A percentile compares a stretch with the other conserved stretches of the same genome.
Evolutionary conservation across 2,888 invertebrate species (phyloP).

Genomic region (Lithophane semibrunnea): DNA sequence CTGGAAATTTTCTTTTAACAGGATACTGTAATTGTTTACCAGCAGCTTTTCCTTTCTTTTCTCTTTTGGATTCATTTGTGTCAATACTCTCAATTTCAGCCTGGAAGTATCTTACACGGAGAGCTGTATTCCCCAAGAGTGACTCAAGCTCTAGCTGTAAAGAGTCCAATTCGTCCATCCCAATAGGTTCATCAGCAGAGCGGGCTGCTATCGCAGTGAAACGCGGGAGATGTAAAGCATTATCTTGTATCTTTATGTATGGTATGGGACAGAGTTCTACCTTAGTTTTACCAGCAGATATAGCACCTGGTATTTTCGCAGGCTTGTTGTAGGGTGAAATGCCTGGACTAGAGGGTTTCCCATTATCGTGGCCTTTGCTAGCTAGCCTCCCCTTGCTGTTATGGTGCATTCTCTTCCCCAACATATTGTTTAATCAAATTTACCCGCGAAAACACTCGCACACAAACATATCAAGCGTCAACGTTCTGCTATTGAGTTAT

Average conservation of each 20-base stretch:
- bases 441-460: conserved; percentile 80
- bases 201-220: conserved; percentile 92
- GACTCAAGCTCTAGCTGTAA: conserved; percentile 97
- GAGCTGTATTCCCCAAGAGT: conserved; percentile 95
- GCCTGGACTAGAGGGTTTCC: conserved; percentile 89
- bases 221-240: conserved; percentile 92
- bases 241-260: conserved; percentile 93
- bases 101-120: conserved; percentile 94
- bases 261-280: conserved; percentile 90
- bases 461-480: conserved; percentile 67
- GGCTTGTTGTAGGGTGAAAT: conserved; percentile 87
- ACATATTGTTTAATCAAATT: conserved; percentile 83
- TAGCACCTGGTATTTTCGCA: conserved; percentile 84
- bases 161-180: conserved; percentile 96
- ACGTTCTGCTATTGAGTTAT: conserved; percentile 22
- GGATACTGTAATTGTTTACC: conserved; percentile 89
- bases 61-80: conserved; percentile 88
- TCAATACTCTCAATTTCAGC: conserved; percentile 93
- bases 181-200: conserved; percentile 93
- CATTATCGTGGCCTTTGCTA: conserved; percentile 88
- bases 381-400: conserved; percentile 87
- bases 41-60: conserved; percentile 89
- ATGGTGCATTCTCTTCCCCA: conserved; percentile 89
- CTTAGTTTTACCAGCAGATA: conserved; percentile 85
- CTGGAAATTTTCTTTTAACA: conserved; percentile 90